Conservation (phyloP, 2,888 invertebrate genomes). For the Thera obeliscata region DNA sequence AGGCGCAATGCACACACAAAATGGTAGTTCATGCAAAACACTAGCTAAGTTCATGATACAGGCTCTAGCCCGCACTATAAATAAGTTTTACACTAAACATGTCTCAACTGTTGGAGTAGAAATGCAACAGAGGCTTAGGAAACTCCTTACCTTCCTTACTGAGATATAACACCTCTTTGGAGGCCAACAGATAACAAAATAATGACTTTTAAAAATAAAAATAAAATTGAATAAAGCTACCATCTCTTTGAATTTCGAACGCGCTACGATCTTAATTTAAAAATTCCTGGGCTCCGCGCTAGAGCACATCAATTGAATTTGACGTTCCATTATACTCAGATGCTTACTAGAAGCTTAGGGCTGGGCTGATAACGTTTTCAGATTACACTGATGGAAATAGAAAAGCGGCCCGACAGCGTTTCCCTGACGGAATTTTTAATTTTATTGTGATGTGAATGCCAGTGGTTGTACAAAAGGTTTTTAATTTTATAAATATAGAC, state of each 20-base stretch:
- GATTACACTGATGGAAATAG: constrained; percentile 17
- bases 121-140: too few species aligned
- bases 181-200: too few species aligned
- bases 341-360: constrained; percentile 26
- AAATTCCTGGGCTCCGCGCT: constrained; percentile 22
- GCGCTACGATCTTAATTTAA: constrained; percentile 19
- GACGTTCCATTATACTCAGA: constrained; percentile 31
- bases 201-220: not conserved
- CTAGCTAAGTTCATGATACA: too few species aligned
- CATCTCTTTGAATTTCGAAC: constrained; percentile 18
- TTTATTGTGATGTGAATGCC: not conserved
- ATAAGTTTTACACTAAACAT: too few species aligned
- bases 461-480: too few species aligned
- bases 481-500: too few species aligned
- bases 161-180: too few species aligned
- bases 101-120: too few species aligned
- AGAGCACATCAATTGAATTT: constrained; percentile 36
- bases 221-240: not conserved
- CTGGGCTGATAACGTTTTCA: constrained; percentile 22
- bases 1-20: not conserved
- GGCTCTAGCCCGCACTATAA: too few species aligned
- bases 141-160: too few species aligned
- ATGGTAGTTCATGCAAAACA: too few species aligned
- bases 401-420: not conserved
- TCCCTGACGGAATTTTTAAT: not conserved